A percentile compares a stretch with the other conserved stretches of the same genome.
These are phyloP conservation scores for Agapornis canus DNA, from an alignment of 2,797 vertebrate species.

Conservation along the genomic window DNA sequence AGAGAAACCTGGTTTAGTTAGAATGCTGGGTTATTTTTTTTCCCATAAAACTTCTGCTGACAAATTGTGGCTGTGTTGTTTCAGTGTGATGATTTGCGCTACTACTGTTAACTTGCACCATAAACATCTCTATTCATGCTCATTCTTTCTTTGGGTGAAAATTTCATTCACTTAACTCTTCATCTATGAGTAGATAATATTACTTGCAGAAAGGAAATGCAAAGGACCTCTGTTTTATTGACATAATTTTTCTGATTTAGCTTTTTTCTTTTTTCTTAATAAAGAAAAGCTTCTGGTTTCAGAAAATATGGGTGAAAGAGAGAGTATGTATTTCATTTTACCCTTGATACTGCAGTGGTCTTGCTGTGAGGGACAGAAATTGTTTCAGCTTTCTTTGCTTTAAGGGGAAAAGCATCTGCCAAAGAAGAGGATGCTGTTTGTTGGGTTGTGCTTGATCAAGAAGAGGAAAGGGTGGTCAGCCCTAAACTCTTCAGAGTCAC, in stretches of 20 bases:
- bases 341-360: slow-evolving; percentile 14
- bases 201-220: neutral
- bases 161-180: neutral
- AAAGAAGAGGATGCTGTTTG: slow-evolving; percentile 8
- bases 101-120: neutral
- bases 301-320: neutral
- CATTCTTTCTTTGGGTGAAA: neutral
- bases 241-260: neutral
- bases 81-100: neutral
- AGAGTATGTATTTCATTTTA: neutral
- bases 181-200: neutral
- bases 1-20: neutral
- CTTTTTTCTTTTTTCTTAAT: neutral
- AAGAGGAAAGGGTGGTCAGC: slow-evolving; percentile 34
- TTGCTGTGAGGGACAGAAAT: neutral
- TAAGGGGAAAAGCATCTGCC: slow-evolving; percentile 50
- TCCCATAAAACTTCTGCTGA: neutral
- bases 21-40: neutral
- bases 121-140: neutral
- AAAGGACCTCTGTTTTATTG: neutral
- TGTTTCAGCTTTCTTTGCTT: neutral
- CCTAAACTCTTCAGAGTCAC: neutral
- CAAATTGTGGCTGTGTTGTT: neutral
- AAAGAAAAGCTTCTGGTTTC: neutral
- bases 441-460: neutral